These are phyloP conservation scores for Macaria notata DNA, from an alignment of 2,888 invertebrate species.

Conservation along the genomic window DNA sequence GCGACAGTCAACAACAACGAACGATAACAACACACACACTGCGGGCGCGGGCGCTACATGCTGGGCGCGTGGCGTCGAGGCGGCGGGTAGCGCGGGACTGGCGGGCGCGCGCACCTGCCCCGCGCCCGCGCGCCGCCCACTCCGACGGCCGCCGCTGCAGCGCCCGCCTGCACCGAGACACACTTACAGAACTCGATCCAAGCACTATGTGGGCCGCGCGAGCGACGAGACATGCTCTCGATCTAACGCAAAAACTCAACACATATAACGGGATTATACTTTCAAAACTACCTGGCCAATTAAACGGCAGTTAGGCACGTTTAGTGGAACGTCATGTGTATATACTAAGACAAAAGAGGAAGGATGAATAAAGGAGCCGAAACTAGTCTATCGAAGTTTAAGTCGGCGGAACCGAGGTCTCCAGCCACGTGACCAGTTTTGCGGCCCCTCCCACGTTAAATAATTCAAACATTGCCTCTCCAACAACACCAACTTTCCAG, in stretches of 20 bases:
- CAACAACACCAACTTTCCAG: slow-evolving; percentile 55
- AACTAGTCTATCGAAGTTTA: slow-evolving; percentile 45
- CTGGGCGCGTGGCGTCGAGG: slow-evolving; percentile 57
- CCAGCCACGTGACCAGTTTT: slow-evolving; percentile 57
- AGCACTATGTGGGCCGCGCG: slow-evolving; percentile 34
- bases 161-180: slow-evolving; percentile 63
- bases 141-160: slow-evolving; percentile 74
- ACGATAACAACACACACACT: slow-evolving; percentile 60
- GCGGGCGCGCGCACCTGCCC: slow-evolving; percentile 64
- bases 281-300: slow-evolving; percentile 19
- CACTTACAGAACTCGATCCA: slow-evolving; percentile 55
- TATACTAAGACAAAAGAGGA: slow-evolving; percentile 41
- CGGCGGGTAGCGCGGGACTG: slow-evolving; percentile 75
- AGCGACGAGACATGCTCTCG: too few relatives aligned
- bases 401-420: slow-evolving; percentile 33
- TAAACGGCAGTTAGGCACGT: slow-evolving; percentile 19
- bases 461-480: slow-evolving; percentile 60
- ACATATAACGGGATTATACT: slow-evolving; percentile 18
- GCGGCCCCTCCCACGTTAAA: slow-evolving; percentile 57
- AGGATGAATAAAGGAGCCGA: slow-evolving; percentile 41
- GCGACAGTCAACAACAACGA: slow-evolving; percentile 42
- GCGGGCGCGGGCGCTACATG: slow-evolving; percentile 65
- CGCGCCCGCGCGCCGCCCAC: slow-evolving; percentile 61
- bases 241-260: slow-evolving; percentile 15
- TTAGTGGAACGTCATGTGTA: slow-evolving; percentile 21